A percentile compares a stretch with the other conserved stretches of the same genome.
These are phyloP conservation scores for Urocyon cinereoargenteus DNA, from an alignment of 2,797 vertebrate genomes.

Conservation along the genomic window DNA sequence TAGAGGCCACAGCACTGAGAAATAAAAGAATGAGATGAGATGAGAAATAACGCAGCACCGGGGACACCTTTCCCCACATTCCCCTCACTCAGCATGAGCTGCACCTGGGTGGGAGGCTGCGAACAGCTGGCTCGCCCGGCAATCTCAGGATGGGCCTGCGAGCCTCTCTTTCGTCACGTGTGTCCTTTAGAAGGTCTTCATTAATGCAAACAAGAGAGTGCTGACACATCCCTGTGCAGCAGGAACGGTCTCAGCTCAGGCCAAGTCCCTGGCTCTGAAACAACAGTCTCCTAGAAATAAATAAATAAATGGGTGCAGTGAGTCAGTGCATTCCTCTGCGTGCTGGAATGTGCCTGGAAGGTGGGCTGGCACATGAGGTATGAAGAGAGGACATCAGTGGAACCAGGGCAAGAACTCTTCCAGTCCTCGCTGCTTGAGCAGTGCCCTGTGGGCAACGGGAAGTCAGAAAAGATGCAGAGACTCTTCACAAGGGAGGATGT, in stretches of 20 bases:
- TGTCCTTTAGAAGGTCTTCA: neutral
- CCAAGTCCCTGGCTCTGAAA: neutral
- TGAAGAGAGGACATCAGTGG: accelerated
- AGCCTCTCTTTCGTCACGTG: too few relatives aligned
- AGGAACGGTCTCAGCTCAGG: neutral
- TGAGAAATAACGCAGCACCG: accelerated
- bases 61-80: accelerated
- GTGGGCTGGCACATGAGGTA: accelerated
- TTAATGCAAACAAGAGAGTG: accelerated
- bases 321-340: accelerated
- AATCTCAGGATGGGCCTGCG: accelerated
- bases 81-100: too few relatives aligned
- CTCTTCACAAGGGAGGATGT: neutral
- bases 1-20: too few relatives aligned
- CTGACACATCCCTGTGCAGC: neutral
- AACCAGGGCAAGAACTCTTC: neutral
- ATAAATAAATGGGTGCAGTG: neutral
- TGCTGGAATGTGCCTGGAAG: neutral
- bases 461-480: accelerated
- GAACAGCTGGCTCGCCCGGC: accelerated
- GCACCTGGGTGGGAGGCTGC: accelerated
- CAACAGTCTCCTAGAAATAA: neutral
- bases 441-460: accelerated
- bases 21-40: too few relatives aligned
- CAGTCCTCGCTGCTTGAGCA: accelerated